Base-by-base conservation (phyloP, 2,888 invertebrate genomes). In the Hypomecis atomaria region DNA sequence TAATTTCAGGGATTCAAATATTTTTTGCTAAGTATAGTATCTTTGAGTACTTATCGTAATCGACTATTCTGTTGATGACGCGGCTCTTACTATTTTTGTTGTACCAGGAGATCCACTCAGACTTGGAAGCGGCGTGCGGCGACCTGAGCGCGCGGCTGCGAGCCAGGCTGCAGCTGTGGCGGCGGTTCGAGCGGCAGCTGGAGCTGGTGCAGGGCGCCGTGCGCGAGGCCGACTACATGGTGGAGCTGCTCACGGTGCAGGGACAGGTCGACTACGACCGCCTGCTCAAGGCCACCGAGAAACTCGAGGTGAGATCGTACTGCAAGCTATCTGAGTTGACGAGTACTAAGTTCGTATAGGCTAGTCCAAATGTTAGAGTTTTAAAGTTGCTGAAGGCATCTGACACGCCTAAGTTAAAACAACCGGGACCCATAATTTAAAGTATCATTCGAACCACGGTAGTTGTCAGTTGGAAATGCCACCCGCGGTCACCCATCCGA, bases 151-250 rank as follows among this genome's bases (percentile, higher is more conserved):
- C 93, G 0, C 87, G 96, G 2, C 89, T 97, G 36, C 94, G 94
- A 42, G 94, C 94, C 59, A 94, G 96, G 6, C 86, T 96, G 44
- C 94, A 94, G 3, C 87, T 97, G 34, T 97, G 97, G 97, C 93
- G 95, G 61, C 90, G 96, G 34, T 97, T 96, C 82, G 97, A 97
- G 79, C 90, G 94, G 3, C 96, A 97, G 75, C 84, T 97, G 72
- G 97, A 97, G 75, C 79, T 95, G 82, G 96, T 97, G 9, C 96
- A 97, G 69, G 95, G 96, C 56, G 96, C 96, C 0, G 96, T 97
- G 0, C 94, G 96, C 61, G 97, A 97, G 76, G 96, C 97, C 0
- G 97, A 97, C 83, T 97, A 97, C 77, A 97, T 97, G 97, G 96
- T 97, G 92, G 97, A 97, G 72, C 89, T 97, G 64, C 92, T 97